Base-by-base conservation (phyloP, 2,888 invertebrate genomes). In the Scaptomyza flava region DNA sequence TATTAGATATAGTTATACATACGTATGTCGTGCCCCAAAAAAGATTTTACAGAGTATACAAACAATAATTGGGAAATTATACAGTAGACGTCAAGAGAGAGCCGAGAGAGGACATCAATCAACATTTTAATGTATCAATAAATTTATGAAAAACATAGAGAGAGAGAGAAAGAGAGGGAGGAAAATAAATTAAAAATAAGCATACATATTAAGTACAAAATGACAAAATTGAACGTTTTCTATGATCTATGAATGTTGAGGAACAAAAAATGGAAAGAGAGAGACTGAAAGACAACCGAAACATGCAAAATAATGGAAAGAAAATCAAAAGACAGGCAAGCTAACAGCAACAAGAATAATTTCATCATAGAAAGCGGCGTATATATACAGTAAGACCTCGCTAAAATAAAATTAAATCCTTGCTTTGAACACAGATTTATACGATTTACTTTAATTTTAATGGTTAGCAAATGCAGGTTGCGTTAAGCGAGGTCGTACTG, bases 11-110 rank as follows among this genome's bases (percentile, higher is more conserved):
- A 31, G 30, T 42, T 45, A 60, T 38, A 52, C 53, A 30, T 36
- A 36, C 36, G 20, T 45, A 43, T 34, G 12, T 63, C 78, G 79
- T 65, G 69, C 69, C 75, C 69, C 46, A 56, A 58, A 42, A 4
- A 11, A 14, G 2, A 7, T 11, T 33, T 52, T 45, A 67, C 53
- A 78, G 43, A 75, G 54, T 65, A 54, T 54, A 78, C 27, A 46
- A 17, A 41, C 17, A 17, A 41, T 17, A 38, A n/a, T 33, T 33
- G 5, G 11, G 11, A 30, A 46, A 30, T 12, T 17, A 11, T 48
- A 33, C 33, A 33, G 33, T 33, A 9, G 7, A 14, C 38, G 38
- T 14, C 38, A 17, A 60, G 20, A 70, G 42, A 46, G 43, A 36
- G 47, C 64, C 64, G n/a, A 68, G 50, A 60, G 33, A 75, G 5